Evolutionary conservation across 2,888 invertebrate genomes (phyloP).

Genomic region (Nomada hirtipes): DNA sequence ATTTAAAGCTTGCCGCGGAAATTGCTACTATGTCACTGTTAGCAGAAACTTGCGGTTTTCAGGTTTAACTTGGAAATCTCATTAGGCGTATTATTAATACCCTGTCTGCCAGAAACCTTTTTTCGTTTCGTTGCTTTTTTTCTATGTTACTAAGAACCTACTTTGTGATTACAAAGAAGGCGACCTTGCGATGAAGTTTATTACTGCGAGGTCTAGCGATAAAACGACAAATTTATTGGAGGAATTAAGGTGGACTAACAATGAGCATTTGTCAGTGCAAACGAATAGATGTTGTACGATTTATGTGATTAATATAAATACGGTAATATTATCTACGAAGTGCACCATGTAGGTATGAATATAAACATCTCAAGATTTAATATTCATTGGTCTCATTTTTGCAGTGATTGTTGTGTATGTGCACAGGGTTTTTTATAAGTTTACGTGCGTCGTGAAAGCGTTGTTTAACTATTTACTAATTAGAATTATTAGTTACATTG

Average conservation of each 20-base stretch:
- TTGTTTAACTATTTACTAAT: too few species aligned
- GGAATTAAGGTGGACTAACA: neutral
- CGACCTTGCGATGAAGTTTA: conserved; percentile 5
- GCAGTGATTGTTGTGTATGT: too few species aligned
- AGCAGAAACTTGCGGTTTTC: conserved; percentile 14
- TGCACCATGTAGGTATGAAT: too few species aligned
- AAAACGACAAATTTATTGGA: neutral
- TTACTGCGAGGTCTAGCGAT: conserved; percentile 10
- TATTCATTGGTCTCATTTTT: too few species aligned
- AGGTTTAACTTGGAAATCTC: conserved; percentile 19
- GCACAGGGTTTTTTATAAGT: too few species aligned
- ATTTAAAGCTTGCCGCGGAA: conserved; percentile 27
- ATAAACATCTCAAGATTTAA: too few species aligned
- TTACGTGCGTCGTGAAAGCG: too few species aligned
- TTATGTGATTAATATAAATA: too few species aligned
- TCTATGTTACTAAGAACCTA: conserved; percentile 26
- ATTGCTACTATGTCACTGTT: conserved; percentile 1
- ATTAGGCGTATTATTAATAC: conserved; percentile 40
- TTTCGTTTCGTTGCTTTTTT: neutral
- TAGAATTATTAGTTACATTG: neutral
- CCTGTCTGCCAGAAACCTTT: neutral
- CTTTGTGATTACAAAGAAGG: conserved; percentile 17
- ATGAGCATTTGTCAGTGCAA: too few species aligned
- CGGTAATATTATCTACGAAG: too few species aligned
- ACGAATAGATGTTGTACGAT: too few species aligned